Evolutionary conservation across 2,797 vertebrate species (phyloP).

Genomic region (Acrossocheilus wenchowensis): DNA sequence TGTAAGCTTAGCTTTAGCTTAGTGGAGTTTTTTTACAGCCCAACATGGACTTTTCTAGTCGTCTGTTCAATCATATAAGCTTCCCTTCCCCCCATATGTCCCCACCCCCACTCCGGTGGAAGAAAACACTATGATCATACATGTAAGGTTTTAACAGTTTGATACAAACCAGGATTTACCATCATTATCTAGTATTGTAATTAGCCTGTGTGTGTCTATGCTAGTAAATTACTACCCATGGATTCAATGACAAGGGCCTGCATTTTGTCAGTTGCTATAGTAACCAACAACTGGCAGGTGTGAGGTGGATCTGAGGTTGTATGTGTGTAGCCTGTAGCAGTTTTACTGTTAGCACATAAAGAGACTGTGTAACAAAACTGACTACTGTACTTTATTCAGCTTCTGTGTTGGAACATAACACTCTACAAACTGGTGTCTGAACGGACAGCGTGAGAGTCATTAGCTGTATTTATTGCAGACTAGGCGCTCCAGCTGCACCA

Average conservation of each 20-base stretch:
- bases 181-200: slow-evolving; percentile 36
- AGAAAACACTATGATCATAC: slow-evolving; percentile 22
- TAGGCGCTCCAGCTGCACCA: slow-evolving; percentile 19
- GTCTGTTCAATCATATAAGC: slow-evolving; percentile 29
- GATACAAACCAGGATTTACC: slow-evolving; percentile 40
- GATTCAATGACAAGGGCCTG: slow-evolving; percentile 41
- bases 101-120: slow-evolving; percentile 28
- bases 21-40: not conserved
- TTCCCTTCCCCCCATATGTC: slow-evolving; percentile 30
- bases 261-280: slow-evolving; percentile 62
- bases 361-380: slow-evolving; percentile 22
- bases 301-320: slow-evolving; percentile 53
- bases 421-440: not conserved
- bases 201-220: slow-evolving; percentile 17
- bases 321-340: slow-evolving; percentile 29
- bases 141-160: slow-evolving; percentile 52
- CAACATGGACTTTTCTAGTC: slow-evolving; percentile 4
- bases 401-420: not conserved
- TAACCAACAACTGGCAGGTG: slow-evolving; percentile 59
- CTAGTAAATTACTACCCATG: slow-evolving; percentile 58
- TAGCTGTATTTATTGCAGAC: slow-evolving; percentile 50
- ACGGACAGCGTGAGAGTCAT: slow-evolving; percentile 40
- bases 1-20: slow-evolving; percentile 22
- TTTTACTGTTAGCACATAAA: slow-evolving; percentile 47
- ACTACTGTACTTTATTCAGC: slow-evolving; percentile 26